These are phyloP conservation scores for Drosophila algonquin DNA, from an alignment of 2,888 invertebrate species.

Conservation along the genomic window DNA sequence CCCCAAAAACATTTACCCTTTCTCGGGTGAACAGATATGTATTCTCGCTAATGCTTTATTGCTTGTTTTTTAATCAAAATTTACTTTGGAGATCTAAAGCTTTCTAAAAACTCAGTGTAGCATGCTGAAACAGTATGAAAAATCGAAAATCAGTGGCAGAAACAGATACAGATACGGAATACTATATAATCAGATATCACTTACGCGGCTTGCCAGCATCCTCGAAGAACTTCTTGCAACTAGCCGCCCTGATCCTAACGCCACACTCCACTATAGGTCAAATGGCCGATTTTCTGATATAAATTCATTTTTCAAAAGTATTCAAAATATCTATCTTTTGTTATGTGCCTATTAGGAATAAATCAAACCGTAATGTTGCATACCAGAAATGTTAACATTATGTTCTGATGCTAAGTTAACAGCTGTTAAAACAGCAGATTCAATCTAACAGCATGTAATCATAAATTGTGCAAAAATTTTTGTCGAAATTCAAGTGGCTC, in stretches of 20 bases:
- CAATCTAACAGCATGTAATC: too few species aligned
- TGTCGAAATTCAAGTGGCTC: too few species aligned
- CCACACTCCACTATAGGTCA: too few species aligned
- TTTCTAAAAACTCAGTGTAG: neutral
- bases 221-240: neutral
- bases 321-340: too few species aligned
- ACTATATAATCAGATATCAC: neutral
- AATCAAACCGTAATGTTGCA: too few species aligned
- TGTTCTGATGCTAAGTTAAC: too few species aligned
- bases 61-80: neutral
- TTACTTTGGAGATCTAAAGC: neutral
- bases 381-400: too few species aligned
- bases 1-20: neutral
- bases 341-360: too few species aligned
- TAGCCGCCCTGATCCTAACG: neutral
- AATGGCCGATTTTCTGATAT: too few species aligned
- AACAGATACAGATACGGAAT: neutral
- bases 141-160: neutral
- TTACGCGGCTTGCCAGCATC: neutral
- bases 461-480: too few species aligned
- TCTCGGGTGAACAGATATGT: neutral
- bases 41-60: neutral
- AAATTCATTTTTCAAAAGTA: too few species aligned
- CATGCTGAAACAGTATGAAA: neutral
- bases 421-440: too few species aligned